phyloP scores from a whole-genome alignment of 1,140 invertebrate genomes.

The Apis florea region DNA sequence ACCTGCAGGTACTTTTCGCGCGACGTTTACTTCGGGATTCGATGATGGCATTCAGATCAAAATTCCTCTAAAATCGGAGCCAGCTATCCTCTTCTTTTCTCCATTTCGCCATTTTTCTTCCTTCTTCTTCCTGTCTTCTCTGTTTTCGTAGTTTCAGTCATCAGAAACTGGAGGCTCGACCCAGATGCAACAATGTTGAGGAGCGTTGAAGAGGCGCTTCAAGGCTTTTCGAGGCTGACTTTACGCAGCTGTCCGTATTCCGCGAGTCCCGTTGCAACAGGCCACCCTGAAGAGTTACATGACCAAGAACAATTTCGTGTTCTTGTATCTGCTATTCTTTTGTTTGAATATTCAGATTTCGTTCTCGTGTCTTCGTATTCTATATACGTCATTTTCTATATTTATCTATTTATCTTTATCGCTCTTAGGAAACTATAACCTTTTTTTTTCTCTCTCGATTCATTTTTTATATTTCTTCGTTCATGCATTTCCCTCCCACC shows the following conservation, averaged over 20 bases:
- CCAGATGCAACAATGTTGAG: slow-evolving; percentile 58
- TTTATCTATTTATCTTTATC: slow-evolving; percentile 22
- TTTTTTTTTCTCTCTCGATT: not conserved
- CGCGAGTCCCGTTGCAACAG: slow-evolving; percentile 71
- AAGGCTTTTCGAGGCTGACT: slow-evolving; percentile 66
- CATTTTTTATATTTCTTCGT: not conserved
- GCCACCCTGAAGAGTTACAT: slow-evolving; percentile 75
- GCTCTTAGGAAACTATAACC: not conserved
- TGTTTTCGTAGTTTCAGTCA: not conserved
- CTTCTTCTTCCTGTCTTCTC: not conserved
- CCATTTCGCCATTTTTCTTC: too few species aligned
- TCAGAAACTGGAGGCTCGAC: slow-evolving; percentile 60
- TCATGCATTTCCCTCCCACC: not conserved
- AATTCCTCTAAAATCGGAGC: slow-evolving; percentile 6
- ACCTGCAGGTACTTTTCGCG: slow-evolving; percentile 60
- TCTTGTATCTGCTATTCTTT: slow-evolving; percentile 49
- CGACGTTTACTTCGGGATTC: slow-evolving; percentile 32
- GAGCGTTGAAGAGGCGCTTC: slow-evolving; percentile 61
- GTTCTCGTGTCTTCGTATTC: slow-evolving; percentile 41
- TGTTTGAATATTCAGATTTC: slow-evolving; percentile 35
- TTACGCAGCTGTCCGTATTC: slow-evolving; percentile 67
- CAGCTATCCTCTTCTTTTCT: not conserved
- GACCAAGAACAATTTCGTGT: slow-evolving; percentile 69
- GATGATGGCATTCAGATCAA: slow-evolving; percentile 20
- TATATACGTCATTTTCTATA: slow-evolving; percentile 28